Conservation (phyloP, 2,888 invertebrate species). For the Ctena decussata region DNA sequence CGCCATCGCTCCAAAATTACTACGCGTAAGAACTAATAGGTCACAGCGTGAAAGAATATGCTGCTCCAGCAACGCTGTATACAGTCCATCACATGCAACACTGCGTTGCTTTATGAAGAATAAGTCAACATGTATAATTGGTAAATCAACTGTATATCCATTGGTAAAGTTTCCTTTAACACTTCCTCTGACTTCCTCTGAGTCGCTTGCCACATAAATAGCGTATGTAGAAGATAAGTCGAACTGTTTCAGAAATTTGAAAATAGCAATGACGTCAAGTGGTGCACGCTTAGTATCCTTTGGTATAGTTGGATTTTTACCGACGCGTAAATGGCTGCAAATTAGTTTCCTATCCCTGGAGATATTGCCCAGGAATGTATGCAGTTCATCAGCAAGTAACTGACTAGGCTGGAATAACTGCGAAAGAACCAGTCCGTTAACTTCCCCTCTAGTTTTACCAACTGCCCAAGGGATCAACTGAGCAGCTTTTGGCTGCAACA, state of each 20-base stretch:
- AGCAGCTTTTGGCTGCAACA: not conserved
- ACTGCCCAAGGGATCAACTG: conserved; percentile 17
- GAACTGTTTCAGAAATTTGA: no score
- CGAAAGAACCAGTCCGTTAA: conserved; percentile 9
- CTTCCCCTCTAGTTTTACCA: not conserved
- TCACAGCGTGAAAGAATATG: conserved; percentile 39
- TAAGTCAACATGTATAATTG: conserved; percentile 45
- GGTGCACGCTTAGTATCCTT: conserved; percentile 13
- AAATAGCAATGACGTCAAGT: conserved; percentile 23
- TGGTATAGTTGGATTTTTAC: no score
- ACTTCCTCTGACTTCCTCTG: no score
- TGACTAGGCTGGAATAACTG: conserved; percentile 22
- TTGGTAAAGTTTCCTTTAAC: no score
- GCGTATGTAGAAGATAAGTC: not conserved
- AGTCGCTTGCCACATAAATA: conserved; percentile 46
- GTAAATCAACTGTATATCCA: not conserved
- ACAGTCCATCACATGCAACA: conserved; percentile 28
- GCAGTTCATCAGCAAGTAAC: not conserved
- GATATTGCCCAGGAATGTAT: no score
- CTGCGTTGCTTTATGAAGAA: not conserved
- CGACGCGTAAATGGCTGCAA: conserved; percentile 52
- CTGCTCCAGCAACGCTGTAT: conserved; percentile 35
- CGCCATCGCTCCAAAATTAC: conserved; percentile 51
- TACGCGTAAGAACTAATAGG: conserved; percentile 36
- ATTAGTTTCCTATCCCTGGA: not conserved